These are phyloP conservation scores for Gymnoscopelus braueri DNA, from an alignment of 2,797 vertebrate species.

Conservation along the genomic window DNA sequence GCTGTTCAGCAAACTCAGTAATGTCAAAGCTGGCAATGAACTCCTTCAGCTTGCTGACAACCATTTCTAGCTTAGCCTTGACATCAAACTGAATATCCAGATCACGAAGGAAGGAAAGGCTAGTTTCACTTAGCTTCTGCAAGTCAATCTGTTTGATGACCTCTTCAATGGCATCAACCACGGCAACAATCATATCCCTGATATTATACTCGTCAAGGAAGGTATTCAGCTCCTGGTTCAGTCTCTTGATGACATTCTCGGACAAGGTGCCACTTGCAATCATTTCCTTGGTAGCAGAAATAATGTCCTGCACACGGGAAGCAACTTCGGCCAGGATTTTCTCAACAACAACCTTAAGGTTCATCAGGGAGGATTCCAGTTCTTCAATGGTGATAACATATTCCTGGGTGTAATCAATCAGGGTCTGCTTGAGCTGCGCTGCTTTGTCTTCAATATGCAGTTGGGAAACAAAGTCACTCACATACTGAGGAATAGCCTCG, in stretches of 20 bases:
- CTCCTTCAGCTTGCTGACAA: slow-evolving; percentile 71
- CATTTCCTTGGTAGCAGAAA: slow-evolving; percentile 76
- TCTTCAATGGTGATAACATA: slow-evolving; percentile 78
- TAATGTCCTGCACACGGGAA: slow-evolving; percentile 66
- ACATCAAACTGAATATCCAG: slow-evolving; percentile 75
- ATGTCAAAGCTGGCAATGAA: slow-evolving; percentile 76
- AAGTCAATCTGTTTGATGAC: slow-evolving; percentile 74
- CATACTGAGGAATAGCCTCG: slow-evolving; percentile 73
- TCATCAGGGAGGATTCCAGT: slow-evolving; percentile 74
- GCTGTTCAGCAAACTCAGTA: slow-evolving; percentile 58
- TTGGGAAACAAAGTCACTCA: slow-evolving; percentile 75
- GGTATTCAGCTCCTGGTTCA: slow-evolving; percentile 74
- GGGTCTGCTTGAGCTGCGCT: slow-evolving; percentile 72
- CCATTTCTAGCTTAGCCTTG: slow-evolving; percentile 71
- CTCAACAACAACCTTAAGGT: slow-evolving; percentile 56
- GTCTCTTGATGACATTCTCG: slow-evolving; percentile 70
- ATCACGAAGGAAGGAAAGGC: slow-evolving; percentile 76
- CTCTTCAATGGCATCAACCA: slow-evolving; percentile 68
- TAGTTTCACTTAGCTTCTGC: slow-evolving; percentile 64
- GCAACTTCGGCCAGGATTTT: slow-evolving; percentile 69
- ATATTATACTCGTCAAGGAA: slow-evolving; percentile 82
- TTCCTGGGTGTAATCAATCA: slow-evolving; percentile 74
- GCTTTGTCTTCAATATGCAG: slow-evolving; percentile 77
- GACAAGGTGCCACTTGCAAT: slow-evolving; percentile 73
- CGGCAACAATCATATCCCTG: slow-evolving; percentile 63